Evolutionary conservation across 1,140 invertebrate species (phyloP), one percentile per base, ranked within the genome.

Genomic region (Helicoverpa armigera): DNA sequence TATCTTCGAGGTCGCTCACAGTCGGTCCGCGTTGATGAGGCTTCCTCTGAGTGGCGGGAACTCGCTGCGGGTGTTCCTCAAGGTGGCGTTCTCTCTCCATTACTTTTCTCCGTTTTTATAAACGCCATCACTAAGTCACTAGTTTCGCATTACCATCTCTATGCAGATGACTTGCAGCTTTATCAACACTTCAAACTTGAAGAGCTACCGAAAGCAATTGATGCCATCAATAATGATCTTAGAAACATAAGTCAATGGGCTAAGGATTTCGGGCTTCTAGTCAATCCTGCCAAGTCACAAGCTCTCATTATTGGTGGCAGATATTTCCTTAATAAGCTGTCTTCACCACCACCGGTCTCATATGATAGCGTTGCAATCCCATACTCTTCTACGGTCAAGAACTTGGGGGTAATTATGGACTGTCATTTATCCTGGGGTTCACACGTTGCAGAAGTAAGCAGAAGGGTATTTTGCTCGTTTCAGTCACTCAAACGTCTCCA

Each of bases 131-230:
- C 60, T 12, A 63, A 13, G 31, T 9, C 12, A 31, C 60, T 18
- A 11, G 9, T 31, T 23, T 23, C 23, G 2, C 23, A 11, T 31
- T 31, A 18, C 58, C 58, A 61, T 61, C 58, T 31, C 13, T 63
- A 63, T 18, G 29, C 61, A 63, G 61, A 63, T 43, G 29, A 63
- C 29, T 43, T 35, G 61, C 31, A 63, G 56, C 14, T 35, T 63
- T 63, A 63, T 13, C 23, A 18, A 3, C 29, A 63, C 3, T 35
- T 35, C 31, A 63, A 7, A 14, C 3, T n/a, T 23, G 60, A 16
- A 5, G 29, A 63, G 2, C 4, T 11, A 1, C 4, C 14, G 5
- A 23, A 0, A 31, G 60, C 60, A 14, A 29, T 31, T 61, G 58
- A 14, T 29, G 58, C 58, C 16, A 29, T 61, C 10, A 61, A 61